phyloP scores from a whole-genome alignment of 1,140 invertebrate genomes.

The Nebria ingens region DNA sequence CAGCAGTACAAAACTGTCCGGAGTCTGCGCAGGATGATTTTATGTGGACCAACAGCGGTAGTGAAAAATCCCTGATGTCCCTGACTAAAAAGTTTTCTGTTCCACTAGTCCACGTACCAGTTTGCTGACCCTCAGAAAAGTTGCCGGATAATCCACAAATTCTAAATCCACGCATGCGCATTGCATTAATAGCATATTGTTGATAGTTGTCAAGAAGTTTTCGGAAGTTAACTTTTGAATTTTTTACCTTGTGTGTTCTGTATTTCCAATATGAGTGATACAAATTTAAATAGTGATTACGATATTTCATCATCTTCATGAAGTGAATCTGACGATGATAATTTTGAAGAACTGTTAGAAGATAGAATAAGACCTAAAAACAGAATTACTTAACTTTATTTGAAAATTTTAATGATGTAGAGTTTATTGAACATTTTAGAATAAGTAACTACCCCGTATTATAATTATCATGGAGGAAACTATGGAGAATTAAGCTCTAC shows the following conservation, averaged over 20 bases:
- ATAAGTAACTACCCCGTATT: constrained; percentile 15
- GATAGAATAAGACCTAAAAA: constrained; percentile 14
- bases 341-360: constrained; percentile 3
- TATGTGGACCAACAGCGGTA: not conserved
- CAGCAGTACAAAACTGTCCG: not conserved
- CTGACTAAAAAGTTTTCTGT: not conserved
- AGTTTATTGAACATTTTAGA: constrained; percentile 19
- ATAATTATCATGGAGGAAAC: constrained; percentile 14
- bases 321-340: not conserved
- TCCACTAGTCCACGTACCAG: not conserved
- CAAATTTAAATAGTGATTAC: not conserved
- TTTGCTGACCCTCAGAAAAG: not conserved
- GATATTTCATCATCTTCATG: not conserved
- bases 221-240: too few species aligned
- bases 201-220: not conserved
- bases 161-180: not conserved
- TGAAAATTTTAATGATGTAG: constrained; percentile 10
- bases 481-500: constrained; percentile 16
- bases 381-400: constrained; percentile 16
- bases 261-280: not conserved
- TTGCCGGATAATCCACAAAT: not conserved
- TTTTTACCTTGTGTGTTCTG: too few species aligned
- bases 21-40: not conserved
- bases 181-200: too few species aligned
- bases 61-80: not conserved